A percentile compares a stretch with the other conserved stretches of the same genome.
These are phyloP conservation scores for Atherinomorus stipes DNA, from an alignment of 2,113 vertebrate genomes.

Conservation along the genomic window DNA sequence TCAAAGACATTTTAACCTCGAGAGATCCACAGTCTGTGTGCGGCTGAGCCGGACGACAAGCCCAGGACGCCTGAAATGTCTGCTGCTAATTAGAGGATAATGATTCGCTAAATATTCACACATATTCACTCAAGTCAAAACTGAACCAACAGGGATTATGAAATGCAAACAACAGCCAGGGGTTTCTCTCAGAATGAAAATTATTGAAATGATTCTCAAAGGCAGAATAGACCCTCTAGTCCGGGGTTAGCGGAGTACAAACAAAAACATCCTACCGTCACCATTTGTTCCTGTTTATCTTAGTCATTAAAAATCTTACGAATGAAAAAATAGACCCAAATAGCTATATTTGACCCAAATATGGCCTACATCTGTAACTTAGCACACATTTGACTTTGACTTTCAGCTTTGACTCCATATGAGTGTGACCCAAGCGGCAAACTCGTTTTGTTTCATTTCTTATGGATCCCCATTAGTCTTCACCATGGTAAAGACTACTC, in stretches of 20 bases:
- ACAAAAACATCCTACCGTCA: background rate
- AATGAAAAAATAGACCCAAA: too few species aligned
- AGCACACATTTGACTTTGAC: too few species aligned
- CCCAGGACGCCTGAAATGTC: constrained; percentile 28
- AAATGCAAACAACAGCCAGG: background rate
- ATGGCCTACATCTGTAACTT: too few species aligned
- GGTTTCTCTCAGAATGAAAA: background rate
- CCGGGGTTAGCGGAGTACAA: background rate
- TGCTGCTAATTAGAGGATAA: constrained; percentile 42
- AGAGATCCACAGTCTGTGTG: constrained; percentile 9
- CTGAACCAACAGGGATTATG: background rate
- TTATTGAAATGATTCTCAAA: background rate
- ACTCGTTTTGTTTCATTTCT: too few species aligned
- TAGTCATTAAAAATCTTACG: too few species aligned
- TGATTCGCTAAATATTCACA: constrained; percentile 23
- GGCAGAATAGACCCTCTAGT: background rate
- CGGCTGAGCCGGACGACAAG: constrained; percentile 1
- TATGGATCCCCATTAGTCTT: too few species aligned
- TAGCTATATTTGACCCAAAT: too few species aligned
- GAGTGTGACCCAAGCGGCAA: too few species aligned
- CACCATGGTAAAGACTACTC: too few species aligned
- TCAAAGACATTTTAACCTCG: constrained; percentile 51
- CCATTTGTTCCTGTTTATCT: too few species aligned
- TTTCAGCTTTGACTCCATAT: too few species aligned
- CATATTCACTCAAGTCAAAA: background rate